Evolutionary conservation across 2,797 vertebrate genomes (phyloP), one percentile per base, ranked within the genome.

Genomic region (Leptatherina wallacei): DNA sequence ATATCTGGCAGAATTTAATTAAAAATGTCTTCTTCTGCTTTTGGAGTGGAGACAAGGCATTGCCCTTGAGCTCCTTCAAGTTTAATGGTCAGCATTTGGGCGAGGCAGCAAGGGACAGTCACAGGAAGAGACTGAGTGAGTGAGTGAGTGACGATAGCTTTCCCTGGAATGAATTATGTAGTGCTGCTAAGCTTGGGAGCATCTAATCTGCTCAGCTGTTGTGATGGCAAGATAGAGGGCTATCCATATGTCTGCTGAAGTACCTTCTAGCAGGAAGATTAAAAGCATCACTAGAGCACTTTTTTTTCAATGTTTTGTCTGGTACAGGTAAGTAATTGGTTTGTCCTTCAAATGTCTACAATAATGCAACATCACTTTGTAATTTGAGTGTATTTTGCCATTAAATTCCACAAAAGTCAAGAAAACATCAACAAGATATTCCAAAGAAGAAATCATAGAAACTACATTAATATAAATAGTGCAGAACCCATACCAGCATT

Each of bases 11-110:
- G 67, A 79, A 89, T 88, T 93, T 90, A 80, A 92, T 92, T 87
- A 91, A 86, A 83, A 79, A 67, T 24, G 71, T 83, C 61, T 58
- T 44, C 42, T 80, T 84, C 81, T 85, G 57, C 73, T 66, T 79
- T 89, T 68, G 63, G 71, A 78, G 65, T 74, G 69, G 65, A 81
- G 87, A 85, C 80, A 82, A 90, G 91, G 76, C 78, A 16, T 69
- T 88, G 86, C 69, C 92, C 91, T 93, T 93, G 90, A 90, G 80
- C 89, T 89, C 68, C 56, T 74, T 84, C 77, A 82, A 83, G 86
- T 92, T 90, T 89, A 88, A 88, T 87, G 83, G 89, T 90, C 70
- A 76, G 76, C 16, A 3, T 68, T 85, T 78, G 72, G 71, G 73
- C 7, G 62, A 82, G 69, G 12, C 51, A 77, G 60, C 22, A 16